Evolutionary conservation across 2,797 vertebrate genomes (phyloP).

Genomic region (Prionace glauca): DNA sequence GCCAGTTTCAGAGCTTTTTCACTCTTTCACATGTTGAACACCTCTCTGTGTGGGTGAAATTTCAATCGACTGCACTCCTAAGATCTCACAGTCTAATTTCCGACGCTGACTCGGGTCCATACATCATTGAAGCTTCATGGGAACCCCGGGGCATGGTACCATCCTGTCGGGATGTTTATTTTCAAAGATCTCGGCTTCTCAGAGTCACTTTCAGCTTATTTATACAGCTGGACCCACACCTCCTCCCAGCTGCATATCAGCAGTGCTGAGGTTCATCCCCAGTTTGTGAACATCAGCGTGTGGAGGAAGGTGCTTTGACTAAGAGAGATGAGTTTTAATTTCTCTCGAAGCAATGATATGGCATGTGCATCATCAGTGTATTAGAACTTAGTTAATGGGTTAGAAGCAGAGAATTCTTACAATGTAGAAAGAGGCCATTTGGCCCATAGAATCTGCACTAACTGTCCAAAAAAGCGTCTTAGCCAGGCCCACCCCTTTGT

Average conservation of each 20-base stretch:
- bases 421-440: no score
- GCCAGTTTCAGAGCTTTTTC: background rate
- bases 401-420: no score
- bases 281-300: background rate
- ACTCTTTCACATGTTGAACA: background rate
- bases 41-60: background rate
- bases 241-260: background rate
- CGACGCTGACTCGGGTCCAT: background rate
- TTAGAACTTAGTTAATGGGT: background rate
- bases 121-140: background rate
- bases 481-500: no score
- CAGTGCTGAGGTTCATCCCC: background rate
- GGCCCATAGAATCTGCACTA: no score
- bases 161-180: constrained; percentile 34
- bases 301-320: background rate
- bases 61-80: background rate
- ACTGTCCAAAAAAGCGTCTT: no score
- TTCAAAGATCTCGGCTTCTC: background rate
- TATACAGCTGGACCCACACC: constrained; percentile 24
- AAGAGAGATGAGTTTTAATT: background rate
- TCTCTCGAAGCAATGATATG: background rate
- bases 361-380: background rate
- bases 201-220: constrained; percentile 18
- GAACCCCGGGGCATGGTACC: background rate
- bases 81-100: background rate